Evolutionary conservation across 2,888 invertebrate genomes (phyloP), one percentile per base, ranked within the genome.

Genomic region (Chymomyza fuscimana): DNA sequence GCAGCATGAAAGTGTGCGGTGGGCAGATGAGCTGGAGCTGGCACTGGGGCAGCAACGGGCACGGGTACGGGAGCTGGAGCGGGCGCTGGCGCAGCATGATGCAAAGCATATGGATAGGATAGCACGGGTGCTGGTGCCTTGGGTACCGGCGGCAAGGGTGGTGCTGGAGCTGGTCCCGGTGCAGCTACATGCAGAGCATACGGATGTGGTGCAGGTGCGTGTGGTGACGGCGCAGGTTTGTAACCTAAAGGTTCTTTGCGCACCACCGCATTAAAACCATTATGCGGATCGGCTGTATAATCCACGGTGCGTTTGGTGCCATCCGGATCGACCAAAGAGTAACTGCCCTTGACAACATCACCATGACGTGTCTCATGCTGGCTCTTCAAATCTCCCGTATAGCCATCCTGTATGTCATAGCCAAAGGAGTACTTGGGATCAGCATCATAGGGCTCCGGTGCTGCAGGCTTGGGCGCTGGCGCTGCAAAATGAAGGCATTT

Each of bases 331-430:
- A 90, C 89, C 9, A 93, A 88, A 7, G 93, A 93, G 83, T 93
- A 93, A 76, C 92, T 94, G 90, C 92, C 94, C 88, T 93, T 93
- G 59, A 94, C 94, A 79, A 93, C 93, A 91, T 94, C 94, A n/a
- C 94, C 94, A 76, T 92, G 92, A 72, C 94, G 94, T 71, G 93
- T 93, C 92, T 94, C 94, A 77, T 93, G 93, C 91, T 94, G 94
- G 46, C 91, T 92, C 82, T 93, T 93, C 63, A 90, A 88, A 76
- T 93, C 93, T 1, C 93, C 93, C 3, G 93, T 93, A 58, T 93
- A 89, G 50, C 91, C 90, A 65, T 93, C 93, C 84, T 93, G 92
- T 50, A 93, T 90, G 58, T 93, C 92, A 78, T 93, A 93, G 25
- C 92, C 92, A 77, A 92, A 93, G 40, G 92, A 91, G 83, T 93